Percentiles rank a stretch among this genome's conserved stretches.
phyloP scores from a whole-genome alignment of 2,797 vertebrate genomes.

The Ptychobarbus kaznakovi region DNA sequence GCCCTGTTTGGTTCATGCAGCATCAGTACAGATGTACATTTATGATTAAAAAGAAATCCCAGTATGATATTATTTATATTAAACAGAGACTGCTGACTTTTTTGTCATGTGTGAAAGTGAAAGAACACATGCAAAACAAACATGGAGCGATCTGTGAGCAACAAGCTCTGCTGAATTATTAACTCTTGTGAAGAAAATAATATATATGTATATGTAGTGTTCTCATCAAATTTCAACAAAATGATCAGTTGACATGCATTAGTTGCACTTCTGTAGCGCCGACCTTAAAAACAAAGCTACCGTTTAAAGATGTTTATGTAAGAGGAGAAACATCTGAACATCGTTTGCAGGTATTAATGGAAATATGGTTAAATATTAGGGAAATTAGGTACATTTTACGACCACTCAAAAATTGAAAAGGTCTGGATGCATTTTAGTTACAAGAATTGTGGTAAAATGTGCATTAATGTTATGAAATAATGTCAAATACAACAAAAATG shows the following conservation, averaged over 20 bases:
- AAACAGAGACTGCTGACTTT: slow-evolving; percentile 17
- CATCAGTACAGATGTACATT: slow-evolving; percentile 20
- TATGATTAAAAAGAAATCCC: not conserved
- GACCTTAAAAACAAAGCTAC: not conserved
- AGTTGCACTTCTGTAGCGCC: not conserved
- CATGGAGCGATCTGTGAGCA: not conserved
- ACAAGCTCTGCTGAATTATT: slow-evolving; percentile 4
- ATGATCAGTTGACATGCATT: not conserved
- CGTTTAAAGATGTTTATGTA: not conserved
- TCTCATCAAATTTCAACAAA: not conserved
- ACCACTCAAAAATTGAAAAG: not conserved
- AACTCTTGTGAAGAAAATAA: not conserved
- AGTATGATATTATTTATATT: slow-evolving; percentile 18
- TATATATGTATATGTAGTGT: not conserved
- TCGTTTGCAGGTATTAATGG: not conserved
- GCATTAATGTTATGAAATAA: not conserved
- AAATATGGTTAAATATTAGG: not conserved
- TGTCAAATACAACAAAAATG: not conserved
- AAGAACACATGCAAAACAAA: not conserved
- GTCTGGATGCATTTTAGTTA: not conserved
- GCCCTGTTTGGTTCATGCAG: not conserved
- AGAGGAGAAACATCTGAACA: not conserved
- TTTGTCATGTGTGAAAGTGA: not conserved
- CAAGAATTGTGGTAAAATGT: not conserved
- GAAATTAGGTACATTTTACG: not conserved